Evolutionary conservation across 2,888 invertebrate species (phyloP), one percentile per base, ranked within the genome.

Genomic region (Melolontha melolontha): DNA sequence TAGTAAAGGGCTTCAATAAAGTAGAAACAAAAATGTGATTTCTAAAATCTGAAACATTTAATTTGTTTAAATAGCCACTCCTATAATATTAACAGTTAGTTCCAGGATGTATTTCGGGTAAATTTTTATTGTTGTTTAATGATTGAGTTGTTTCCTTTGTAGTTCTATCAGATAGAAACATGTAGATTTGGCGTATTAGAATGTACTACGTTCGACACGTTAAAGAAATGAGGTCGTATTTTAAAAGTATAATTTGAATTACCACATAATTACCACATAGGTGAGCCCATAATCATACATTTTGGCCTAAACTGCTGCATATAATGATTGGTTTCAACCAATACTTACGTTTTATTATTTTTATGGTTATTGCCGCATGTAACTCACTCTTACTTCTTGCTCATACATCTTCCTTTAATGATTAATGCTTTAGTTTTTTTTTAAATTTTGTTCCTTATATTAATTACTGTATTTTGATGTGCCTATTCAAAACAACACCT

Each of bases 181-280:
- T 16, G 50, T 17, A 50, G n/a, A 27, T 51, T 51, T 51, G 22
- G 27, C 27, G 50, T 22, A 50, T 50, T 50, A 50, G 50, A 50
- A 50, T 50, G 50, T 11, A 27, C 2, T 50, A 57, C 42, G 64
- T 64, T 57, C 57, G 66, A 39, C 57, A 40, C 50, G 12, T 41
- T 54, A 57, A 64, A 49, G 59, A 64, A 59, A 64, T 51, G 52
- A 47, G 67, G 68, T 44, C 68, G 57, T 65, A 65, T 54, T 68
- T 68, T 65, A 66, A 64, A 68, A 68, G 68, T 68, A 64, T 65
- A 65, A 68, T 68, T 68, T 52, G 65, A 64, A 68, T 64, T 64
- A 64, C 68, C 65, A 59, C 65, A 65, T 68, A 68, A 68, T 68
- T 68, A 64, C 65, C 59, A 64, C 68, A 66, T 66, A 66, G 66